A percentile compares a stretch with the other conserved stretches of the same genome.
These are phyloP conservation scores for Ferdinandea cuprea DNA, from an alignment of 2,888 invertebrate genomes.

Conservation along the genomic window DNA sequence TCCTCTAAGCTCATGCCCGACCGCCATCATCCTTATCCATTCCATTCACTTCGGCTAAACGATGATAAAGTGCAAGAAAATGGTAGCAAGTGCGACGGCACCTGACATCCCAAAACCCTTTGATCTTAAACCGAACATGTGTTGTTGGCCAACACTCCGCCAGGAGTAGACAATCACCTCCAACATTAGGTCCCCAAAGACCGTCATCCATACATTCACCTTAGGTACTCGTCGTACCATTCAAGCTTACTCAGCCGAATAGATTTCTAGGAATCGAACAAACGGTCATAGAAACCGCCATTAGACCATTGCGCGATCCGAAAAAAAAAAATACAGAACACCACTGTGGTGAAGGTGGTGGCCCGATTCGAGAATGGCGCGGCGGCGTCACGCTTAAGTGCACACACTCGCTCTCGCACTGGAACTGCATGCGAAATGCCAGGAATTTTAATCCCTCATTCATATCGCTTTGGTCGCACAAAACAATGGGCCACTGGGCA, in stretches of 20 bases:
- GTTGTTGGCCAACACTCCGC: conserved; percentile 37
- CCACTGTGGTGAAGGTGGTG: conserved; percentile 56
- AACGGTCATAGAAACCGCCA: conserved; percentile 71
- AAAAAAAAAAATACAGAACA: conserved; percentile 11
- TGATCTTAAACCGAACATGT: conserved; percentile 62
- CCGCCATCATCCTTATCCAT: conserved; percentile 15
- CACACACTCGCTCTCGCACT: conserved; percentile 34
- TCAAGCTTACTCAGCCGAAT: conserved; percentile 44
- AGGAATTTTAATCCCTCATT: conserved; percentile 74
- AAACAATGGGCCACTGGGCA: conserved; percentile 57
- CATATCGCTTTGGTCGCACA: conserved; percentile 49
- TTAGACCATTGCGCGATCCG: conserved; percentile 56
- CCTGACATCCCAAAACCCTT: conserved; percentile 60
- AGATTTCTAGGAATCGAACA: conserved; percentile 70
- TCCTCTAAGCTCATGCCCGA: neutral
- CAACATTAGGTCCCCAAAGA: conserved; percentile 25
- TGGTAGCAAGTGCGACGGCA: conserved; percentile 67
- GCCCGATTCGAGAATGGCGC: neutral
- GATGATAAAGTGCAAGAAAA: conserved; percentile 65
- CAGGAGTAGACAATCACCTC: conserved; percentile 35
- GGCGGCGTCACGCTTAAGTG: conserved; percentile 67
- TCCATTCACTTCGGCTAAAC: conserved; percentile 44
- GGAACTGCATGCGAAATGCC: conserved; percentile 63
- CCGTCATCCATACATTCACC: conserved; percentile 32
- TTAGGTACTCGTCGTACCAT: conserved; percentile 14